Evolutionary conservation across 2,113 vertebrate genomes (phyloP).

Genomic region (Myotis yumanensis): DNA sequence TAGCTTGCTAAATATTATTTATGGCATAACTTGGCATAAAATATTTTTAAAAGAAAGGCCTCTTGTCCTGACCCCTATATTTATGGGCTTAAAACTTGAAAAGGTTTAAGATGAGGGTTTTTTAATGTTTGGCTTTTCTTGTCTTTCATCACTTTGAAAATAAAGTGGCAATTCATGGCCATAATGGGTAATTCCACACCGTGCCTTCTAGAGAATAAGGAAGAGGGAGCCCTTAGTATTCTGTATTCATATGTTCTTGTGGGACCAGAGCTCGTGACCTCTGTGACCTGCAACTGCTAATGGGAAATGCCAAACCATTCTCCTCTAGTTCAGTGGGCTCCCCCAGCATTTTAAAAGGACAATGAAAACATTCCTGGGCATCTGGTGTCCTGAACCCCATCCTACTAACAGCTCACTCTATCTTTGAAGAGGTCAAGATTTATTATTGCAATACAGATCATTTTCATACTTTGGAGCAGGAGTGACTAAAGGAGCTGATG

Average conservation of each 20-base stretch:
- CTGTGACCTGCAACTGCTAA: constrained; percentile 57
- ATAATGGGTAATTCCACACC: constrained; percentile 56
- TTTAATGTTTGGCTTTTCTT: constrained; percentile 66
- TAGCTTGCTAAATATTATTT: constrained; percentile 59
- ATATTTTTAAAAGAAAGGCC: constrained; percentile 52
- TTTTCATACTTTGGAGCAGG: constrained; percentile 50
- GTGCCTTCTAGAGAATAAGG: constrained; percentile 43
- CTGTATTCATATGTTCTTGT: constrained; percentile 31
- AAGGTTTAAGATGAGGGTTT: constrained; percentile 61
- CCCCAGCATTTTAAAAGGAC: constrained; percentile 60
- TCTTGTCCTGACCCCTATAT: constrained; percentile 51
- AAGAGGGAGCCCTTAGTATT: constrained; percentile 49
- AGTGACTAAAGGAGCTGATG: not conserved
- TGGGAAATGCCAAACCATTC: constrained; percentile 48
- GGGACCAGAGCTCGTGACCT: constrained; percentile 43
- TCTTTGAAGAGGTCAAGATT: constrained; percentile 59
- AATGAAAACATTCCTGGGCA: constrained; percentile 68
- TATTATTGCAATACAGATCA: constrained; percentile 20
- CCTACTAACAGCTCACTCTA: constrained; percentile 42
- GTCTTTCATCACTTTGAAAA: constrained; percentile 70
- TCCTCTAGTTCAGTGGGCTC: constrained; percentile 33
- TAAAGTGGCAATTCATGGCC: constrained; percentile 68
- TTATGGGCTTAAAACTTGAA: constrained; percentile 70
- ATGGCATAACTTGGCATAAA: constrained; percentile 60
- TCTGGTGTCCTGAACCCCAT: constrained; percentile 74